Evolutionary conservation across 2,888 invertebrate genomes (phyloP).

Genomic region (Allolobophora icterica): DNA sequence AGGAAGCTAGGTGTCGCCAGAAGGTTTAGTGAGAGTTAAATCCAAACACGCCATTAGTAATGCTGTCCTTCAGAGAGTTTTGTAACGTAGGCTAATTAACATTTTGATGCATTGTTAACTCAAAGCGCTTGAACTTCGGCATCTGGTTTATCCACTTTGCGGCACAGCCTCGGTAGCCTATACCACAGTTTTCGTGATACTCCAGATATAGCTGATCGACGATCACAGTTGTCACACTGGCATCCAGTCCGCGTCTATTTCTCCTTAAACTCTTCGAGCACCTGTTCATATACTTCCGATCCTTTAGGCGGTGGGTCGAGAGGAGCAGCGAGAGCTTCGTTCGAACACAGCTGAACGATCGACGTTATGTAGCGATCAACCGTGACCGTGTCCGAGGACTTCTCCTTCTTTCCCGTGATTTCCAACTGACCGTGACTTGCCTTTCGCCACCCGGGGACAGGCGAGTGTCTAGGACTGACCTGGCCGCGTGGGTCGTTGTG

Average conservation of each 20-base stretch:
- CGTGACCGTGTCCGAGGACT: not conserved
- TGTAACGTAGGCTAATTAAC: not conserved
- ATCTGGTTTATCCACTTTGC: not conserved
- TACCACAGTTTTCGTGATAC: not conserved
- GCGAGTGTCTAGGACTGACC: not conserved
- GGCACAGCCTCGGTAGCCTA: not conserved
- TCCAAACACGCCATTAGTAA: no score
- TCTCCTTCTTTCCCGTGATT: not conserved
- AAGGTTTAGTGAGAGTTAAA: no score
- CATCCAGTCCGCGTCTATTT: not conserved
- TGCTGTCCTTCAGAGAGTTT: no score
- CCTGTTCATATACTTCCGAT: slow-evolving; percentile 14
- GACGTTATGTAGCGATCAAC: slow-evolving; percentile 22
- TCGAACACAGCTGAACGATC: slow-evolving; percentile 22
- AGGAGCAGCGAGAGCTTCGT: not conserved
- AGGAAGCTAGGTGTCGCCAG: no score
- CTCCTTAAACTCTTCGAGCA: slow-evolving; percentile 19
- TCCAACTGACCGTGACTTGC: not conserved
- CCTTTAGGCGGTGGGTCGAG: slow-evolving; percentile 18
- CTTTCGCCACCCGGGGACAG: not conserved
- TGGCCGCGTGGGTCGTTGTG: not conserved
- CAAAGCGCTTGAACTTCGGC: not conserved
- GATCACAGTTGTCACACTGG: not conserved
- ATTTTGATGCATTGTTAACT: not conserved
- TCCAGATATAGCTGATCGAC: not conserved